Percentiles rank a stretch among this genome's conserved stretches.
Conservation (phyloP, 2,113 vertebrate genomes). For the Perognathus longimembris region DNA sequence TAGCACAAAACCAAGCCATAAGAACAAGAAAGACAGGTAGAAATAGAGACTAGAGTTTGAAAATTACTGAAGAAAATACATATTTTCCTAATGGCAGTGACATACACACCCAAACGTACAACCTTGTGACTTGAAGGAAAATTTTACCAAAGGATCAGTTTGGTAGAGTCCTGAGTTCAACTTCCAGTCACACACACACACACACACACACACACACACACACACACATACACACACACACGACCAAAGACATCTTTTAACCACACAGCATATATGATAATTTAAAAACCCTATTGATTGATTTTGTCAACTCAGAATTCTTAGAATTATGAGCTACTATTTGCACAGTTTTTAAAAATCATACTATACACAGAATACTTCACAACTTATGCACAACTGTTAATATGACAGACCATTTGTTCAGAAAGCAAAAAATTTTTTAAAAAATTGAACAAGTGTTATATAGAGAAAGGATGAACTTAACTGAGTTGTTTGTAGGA, state of each 20-base stretch:
- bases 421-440: not conserved
- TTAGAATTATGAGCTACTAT: not conserved
- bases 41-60: not conserved
- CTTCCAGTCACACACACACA: no score
- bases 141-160: not conserved
- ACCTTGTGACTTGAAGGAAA: not conserved
- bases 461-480: not conserved
- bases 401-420: not conserved
- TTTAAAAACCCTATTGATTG: not conserved
- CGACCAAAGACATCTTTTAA: not conserved
- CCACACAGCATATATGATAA: not conserved
- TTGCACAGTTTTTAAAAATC: no score
- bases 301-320: not conserved
- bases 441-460: not conserved
- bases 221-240: no score
- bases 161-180: no score
- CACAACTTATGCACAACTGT: no score
- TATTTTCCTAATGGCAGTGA: not conserved
- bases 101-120: not conserved
- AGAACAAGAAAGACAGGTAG: not conserved
- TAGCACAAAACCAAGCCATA: not conserved
- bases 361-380: no score
- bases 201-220: no score
- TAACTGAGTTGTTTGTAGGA: not conserved
- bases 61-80: not conserved